phyloP scores from a whole-genome alignment of 2,797 vertebrate species.

The Falco cherrug region DNA sequence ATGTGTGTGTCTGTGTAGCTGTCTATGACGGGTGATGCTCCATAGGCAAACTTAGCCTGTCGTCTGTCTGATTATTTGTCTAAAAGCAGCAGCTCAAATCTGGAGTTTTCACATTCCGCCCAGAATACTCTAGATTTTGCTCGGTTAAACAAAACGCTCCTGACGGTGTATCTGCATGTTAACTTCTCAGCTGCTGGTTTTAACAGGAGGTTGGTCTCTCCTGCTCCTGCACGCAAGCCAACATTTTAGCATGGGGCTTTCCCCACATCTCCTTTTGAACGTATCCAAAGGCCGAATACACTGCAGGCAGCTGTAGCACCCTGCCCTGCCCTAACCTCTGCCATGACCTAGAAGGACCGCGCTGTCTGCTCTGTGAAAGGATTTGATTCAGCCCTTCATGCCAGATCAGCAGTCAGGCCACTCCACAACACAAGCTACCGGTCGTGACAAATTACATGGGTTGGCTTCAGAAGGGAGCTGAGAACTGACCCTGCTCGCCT shows the following conservation, averaged over 20 bases:
- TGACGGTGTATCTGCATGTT: accelerated
- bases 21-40: accelerated
- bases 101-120: neutral
- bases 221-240: neutral
- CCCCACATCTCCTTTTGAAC: neutral
- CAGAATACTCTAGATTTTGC: neutral
- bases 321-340: conserved; percentile 25
- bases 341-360: neutral
- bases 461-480: neutral
- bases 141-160: neutral
- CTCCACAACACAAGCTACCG: neutral
- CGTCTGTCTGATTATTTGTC: neutral
- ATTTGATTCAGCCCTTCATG: neutral
- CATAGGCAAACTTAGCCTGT: neutral
- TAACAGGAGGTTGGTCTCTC: neutral
- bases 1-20: accelerated
- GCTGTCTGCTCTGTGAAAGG: neutral
- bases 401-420: neutral
- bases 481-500: neutral
- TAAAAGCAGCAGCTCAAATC: neutral
- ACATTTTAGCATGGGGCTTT: neutral
- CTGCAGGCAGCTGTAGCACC: neutral
- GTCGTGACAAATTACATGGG: conserved; percentile 29
- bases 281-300: neutral
- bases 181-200: neutral